phyloP scores from a whole-genome alignment of 2,888 invertebrate species.

The Amiota minor region DNA sequence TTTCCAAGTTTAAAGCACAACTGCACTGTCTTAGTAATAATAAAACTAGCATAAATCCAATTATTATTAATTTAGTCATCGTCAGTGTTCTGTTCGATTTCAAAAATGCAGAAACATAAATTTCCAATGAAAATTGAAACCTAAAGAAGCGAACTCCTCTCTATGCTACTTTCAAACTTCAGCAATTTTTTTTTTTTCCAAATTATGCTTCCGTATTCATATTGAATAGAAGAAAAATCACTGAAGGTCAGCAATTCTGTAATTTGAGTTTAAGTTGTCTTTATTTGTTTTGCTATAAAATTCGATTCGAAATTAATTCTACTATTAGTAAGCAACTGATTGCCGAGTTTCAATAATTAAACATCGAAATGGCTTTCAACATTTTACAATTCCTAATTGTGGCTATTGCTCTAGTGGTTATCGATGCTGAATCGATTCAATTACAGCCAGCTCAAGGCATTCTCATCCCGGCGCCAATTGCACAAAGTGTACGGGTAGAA shows the following conservation, averaged over 20 bases:
- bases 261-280: conserved; percentile 29
- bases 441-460: conserved; percentile 66
- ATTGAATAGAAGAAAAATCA: conserved; percentile 2
- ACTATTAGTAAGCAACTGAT: conserved; percentile 37
- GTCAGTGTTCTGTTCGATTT: not conserved
- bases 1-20: not conserved
- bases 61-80: conserved; percentile 41
- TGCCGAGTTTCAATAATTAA: conserved; percentile 37
- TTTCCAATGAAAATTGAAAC: conserved; percentile 11
- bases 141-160: not conserved
- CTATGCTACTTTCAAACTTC: not conserved
- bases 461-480: conserved; percentile 67
- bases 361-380: conserved; percentile 50
- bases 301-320: conserved; percentile 32
- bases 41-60: conserved; percentile 32
- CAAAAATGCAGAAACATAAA: not conserved
- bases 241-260: conserved; percentile 53
- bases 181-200: conserved; percentile 29
- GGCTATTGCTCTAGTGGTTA: conserved; percentile 28
- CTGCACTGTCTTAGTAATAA: too few relatives aligned
- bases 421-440: conserved; percentile 58
- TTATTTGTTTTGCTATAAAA: conserved; percentile 52
- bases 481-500: conserved; percentile 61
- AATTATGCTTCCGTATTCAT: not conserved
- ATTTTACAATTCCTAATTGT: conserved; percentile 39